Evolutionary conservation across 2,797 vertebrate genomes (phyloP).

Genomic region (Periparus ater): DNA sequence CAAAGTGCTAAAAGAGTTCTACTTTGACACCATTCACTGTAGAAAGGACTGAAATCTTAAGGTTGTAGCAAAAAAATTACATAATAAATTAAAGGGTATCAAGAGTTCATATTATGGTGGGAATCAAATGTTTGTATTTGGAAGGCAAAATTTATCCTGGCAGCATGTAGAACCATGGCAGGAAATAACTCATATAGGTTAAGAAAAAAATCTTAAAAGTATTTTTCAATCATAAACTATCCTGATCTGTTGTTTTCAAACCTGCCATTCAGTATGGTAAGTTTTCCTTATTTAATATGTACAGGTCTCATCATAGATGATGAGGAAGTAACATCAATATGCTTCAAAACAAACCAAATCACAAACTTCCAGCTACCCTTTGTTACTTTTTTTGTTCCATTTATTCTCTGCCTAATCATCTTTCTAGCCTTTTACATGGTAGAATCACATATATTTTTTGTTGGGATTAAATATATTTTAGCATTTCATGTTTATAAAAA

Average conservation of each 20-base stretch:
- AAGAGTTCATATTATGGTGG: background rate
- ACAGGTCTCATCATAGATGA: background rate
- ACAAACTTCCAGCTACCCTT: background rate
- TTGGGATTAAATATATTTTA: background rate
- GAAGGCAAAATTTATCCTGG: background rate
- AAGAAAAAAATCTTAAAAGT: background rate
- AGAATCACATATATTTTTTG: background rate
- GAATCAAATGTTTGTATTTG: background rate
- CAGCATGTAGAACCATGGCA: background rate
- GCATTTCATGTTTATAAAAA: background rate
- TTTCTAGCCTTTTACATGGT: background rate
- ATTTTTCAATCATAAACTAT: background rate
- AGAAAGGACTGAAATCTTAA: background rate
- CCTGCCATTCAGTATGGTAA: background rate
- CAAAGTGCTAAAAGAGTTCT: background rate
- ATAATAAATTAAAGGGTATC: background rate
- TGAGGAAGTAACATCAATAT: background rate
- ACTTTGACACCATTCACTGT: background rate
- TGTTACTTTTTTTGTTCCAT: background rate
- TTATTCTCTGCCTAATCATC: background rate
- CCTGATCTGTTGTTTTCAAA: background rate
- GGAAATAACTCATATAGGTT: background rate
- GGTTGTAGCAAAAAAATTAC: background rate
- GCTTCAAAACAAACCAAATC: background rate
- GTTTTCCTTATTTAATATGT: background rate